A percentile compares a stretch with the other conserved stretches of the same genome.
phyloP scores from a whole-genome alignment of 2,888 invertebrate species.

The Campoplex capitator region DNA sequence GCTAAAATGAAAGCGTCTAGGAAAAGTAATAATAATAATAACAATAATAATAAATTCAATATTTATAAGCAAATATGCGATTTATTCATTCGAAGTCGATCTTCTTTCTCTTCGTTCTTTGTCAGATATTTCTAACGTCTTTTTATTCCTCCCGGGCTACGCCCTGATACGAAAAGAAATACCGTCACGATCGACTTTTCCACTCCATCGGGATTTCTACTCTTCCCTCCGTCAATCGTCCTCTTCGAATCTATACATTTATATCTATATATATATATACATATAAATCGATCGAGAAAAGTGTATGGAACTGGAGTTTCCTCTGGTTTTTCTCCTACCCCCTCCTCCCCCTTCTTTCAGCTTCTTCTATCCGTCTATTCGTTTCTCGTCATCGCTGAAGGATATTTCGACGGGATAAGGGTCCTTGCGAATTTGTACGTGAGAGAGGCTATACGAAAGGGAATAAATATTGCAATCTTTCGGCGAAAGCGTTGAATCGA shows the following conservation, averaged over 20 bases:
- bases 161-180: slow-evolving; percentile 62
- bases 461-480: slow-evolving; percentile 60
- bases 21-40: too few relatives aligned
- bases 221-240: slow-evolving; percentile 56
- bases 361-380: slow-evolving; percentile 41
- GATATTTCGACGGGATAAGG: slow-evolving; percentile 54
- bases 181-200: slow-evolving; percentile 68
- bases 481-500: slow-evolving; percentile 30
- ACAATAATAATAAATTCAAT: background rate
- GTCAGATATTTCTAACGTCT: slow-evolving; percentile 29
- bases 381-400: slow-evolving; percentile 52
- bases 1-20: too few relatives aligned
- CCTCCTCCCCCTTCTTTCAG: background rate
- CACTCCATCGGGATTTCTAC: slow-evolving; percentile 64
- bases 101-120: slow-evolving; percentile 19
- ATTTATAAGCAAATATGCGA: background rate
- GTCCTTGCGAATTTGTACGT: slow-evolving; percentile 51
- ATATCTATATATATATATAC: slow-evolving; percentile 9
- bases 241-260: slow-evolving; percentile 24
- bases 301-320: slow-evolving; percentile 29
- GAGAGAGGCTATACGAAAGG: slow-evolving; percentile 14
- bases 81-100: slow-evolving; percentile 2
- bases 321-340: background rate
- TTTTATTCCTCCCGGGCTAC: slow-evolving; percentile 34
- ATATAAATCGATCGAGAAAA: slow-evolving; percentile 28